Evolutionary conservation across 2,888 invertebrate genomes (phyloP).

Genomic region (Hermodice carunculata): DNA sequence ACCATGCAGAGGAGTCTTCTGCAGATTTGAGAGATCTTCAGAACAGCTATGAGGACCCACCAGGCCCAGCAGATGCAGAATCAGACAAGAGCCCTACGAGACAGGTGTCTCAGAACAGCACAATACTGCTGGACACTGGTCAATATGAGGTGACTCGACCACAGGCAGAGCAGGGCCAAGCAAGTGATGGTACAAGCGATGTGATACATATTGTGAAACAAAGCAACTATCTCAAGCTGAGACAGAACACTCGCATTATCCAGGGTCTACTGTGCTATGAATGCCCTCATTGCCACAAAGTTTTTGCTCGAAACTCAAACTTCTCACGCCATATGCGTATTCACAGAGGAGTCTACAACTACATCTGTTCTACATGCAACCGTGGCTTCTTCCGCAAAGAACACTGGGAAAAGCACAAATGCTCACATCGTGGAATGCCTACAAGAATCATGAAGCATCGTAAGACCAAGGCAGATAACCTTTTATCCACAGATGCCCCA

Average conservation of each 20-base stretch:
- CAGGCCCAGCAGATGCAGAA: no score
- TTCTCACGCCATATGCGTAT: slow-evolving; percentile 44
- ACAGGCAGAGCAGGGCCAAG: no score
- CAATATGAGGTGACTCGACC: no score
- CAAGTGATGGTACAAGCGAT: no score
- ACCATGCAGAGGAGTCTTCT: no score
- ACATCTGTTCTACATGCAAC: slow-evolving; percentile 27
- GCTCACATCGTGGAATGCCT: slow-evolving; percentile 27
- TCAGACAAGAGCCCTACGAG: no score
- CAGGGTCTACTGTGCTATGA: slow-evolving; percentile 36
- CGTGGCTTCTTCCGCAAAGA: slow-evolving; percentile 38
- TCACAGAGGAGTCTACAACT: slow-evolving; percentile 40
- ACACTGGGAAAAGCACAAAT: slow-evolving; percentile 40
- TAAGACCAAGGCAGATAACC: slow-evolving; percentile 13
- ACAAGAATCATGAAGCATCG: slow-evolving; percentile 26
- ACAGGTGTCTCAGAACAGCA: no score
- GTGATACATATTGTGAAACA: slow-evolving; percentile 39
- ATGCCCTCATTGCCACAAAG: slow-evolving; percentile 39
- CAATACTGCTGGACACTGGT: no score
- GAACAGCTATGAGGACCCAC: no score
- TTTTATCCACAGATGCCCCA: no score
- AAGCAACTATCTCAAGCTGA: slow-evolving; percentile 38
- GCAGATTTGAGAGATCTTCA: no score
- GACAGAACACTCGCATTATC: slow-evolving; percentile 34
- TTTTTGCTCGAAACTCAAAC: slow-evolving; percentile 40